Evolutionary conservation across 2,797 vertebrate species (phyloP), one percentile per base, ranked within the genome.

Genomic region (Brachymystax lenok): DNA sequence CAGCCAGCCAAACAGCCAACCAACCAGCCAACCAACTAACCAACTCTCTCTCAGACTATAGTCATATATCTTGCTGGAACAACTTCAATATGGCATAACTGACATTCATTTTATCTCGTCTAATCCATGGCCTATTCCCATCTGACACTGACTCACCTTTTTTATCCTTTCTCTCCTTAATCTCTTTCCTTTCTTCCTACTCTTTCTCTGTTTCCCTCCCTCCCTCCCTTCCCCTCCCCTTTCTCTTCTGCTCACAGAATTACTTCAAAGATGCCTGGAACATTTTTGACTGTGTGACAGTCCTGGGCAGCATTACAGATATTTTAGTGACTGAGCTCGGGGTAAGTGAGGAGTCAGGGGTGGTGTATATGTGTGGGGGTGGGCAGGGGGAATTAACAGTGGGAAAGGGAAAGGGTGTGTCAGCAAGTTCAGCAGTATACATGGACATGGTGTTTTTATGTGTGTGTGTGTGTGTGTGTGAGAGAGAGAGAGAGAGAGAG

Each of bases 211-310:
- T 64, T 21, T 64, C 81, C 79, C 21, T 88, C 63, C n/a, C n/a
- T n/a, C n/a, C n/a, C 75, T 30, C 68, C 67, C 77, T 40, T 66
- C 56, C 21, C 80, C 77, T 73, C 87, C 35, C 74, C 28, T 87
- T 14, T 88, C 75, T 84, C 80, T 86, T 82, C 80, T 33, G 85
- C 56, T 50, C 75, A 79, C 94, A 99, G 97, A 99, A 99, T 88
- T 99, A 99, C 88, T 98, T 99, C 93, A 98, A 97, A 14, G 97
- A 98, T 64, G 96, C 97, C 91, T 98, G 97, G 97, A 98, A 98
- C 83, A 93, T 99, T 93, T 99, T 99, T 82, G 97, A 98, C 93
- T 99, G 97, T 85, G 97, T 99, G 89, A 99, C 97, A 71, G 97
- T 99, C 79, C 95, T 99, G 88, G 97, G 97, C 87, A 98, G 97